Evolutionary conservation across 2,888 invertebrate species (phyloP).

Genomic region (Archips crataeganus): DNA sequence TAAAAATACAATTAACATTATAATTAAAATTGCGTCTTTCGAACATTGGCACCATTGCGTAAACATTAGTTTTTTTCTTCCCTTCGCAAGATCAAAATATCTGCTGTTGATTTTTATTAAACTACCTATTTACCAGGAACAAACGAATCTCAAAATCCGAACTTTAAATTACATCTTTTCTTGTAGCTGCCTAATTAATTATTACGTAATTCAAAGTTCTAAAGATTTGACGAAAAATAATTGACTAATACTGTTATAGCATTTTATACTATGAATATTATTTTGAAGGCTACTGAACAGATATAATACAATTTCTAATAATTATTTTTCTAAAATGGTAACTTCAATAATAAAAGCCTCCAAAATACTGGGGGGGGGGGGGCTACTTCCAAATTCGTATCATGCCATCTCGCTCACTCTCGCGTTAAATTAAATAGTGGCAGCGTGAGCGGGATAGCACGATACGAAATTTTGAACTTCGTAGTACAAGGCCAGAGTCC

Average conservation of each 20-base stretch:
- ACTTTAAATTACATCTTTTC: not conserved
- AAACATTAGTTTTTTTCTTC: not conserved
- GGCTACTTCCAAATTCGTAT: no score
- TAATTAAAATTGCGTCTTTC: constrained; percentile 64
- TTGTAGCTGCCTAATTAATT: not conserved
- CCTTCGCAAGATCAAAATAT: not conserved
- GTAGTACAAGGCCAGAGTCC: not conserved
- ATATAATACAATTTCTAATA: not conserved
- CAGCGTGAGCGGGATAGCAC: no score
- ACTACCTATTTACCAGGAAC: not conserved
- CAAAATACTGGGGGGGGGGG: no score
- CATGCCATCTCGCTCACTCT: no score
- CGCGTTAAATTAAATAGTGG: no score
- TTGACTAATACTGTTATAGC: not conserved
- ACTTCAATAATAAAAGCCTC: constrained; percentile 14
- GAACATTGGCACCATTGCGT: constrained; percentile 44
- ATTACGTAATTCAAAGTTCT: no score
- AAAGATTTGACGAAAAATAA: not conserved
- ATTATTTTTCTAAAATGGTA: constrained; percentile 14
- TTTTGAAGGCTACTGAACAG: not conserved
- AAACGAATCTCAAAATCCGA: not conserved
- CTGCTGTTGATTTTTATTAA: not conserved
- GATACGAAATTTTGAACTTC: no score
- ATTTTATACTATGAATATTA: not conserved
- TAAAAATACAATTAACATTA: constrained; percentile 70